Conservation (phyloP, 1,140 invertebrate species). For the Drosophila sproati region DNA sequence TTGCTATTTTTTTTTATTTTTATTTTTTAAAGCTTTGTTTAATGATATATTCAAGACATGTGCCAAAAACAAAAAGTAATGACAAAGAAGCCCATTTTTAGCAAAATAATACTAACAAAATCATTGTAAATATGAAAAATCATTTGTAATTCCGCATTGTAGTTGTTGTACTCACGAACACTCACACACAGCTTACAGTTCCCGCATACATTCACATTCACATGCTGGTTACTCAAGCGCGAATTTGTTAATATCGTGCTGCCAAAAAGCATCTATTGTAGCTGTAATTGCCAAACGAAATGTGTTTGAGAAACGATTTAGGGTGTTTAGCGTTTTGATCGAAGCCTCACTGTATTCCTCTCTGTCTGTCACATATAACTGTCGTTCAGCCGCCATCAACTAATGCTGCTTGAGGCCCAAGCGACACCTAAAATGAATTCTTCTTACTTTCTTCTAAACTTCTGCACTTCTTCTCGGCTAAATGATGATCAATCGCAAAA, state of each 20-base stretch:
- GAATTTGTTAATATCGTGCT: neutral
- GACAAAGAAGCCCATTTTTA: neutral
- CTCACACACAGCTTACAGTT: neutral
- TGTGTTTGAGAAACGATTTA: slow-evolving; percentile 23
- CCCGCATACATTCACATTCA: slow-evolving; percentile 11
- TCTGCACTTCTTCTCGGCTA: slow-evolving; percentile 37
- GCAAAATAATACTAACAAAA: neutral
- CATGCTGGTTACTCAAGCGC: slow-evolving; percentile 29
- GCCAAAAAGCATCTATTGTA: slow-evolving; percentile 10
- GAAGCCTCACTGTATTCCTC: too few species aligned
- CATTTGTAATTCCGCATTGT: neutral
- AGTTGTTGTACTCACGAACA: neutral
- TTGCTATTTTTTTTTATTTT: slow-evolving; percentile 5
- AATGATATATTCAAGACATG: slow-evolving; percentile 5
- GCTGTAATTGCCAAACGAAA: slow-evolving; percentile 12
- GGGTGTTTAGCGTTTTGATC: slow-evolving; percentile 7
- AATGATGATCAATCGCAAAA: slow-evolving; percentile 72
- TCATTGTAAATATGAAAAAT: neutral
- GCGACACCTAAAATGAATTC: neutral
- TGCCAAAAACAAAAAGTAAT: slow-evolving; percentile 16
- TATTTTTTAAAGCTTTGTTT: slow-evolving; percentile 2
- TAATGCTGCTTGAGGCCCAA: too few species aligned
- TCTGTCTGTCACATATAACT: too few species aligned
- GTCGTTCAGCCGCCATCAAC: too few species aligned
- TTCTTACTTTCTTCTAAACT: neutral